Base-by-base conservation (phyloP, 1,140 invertebrate genomes). In the Cydia splendana region DNA sequence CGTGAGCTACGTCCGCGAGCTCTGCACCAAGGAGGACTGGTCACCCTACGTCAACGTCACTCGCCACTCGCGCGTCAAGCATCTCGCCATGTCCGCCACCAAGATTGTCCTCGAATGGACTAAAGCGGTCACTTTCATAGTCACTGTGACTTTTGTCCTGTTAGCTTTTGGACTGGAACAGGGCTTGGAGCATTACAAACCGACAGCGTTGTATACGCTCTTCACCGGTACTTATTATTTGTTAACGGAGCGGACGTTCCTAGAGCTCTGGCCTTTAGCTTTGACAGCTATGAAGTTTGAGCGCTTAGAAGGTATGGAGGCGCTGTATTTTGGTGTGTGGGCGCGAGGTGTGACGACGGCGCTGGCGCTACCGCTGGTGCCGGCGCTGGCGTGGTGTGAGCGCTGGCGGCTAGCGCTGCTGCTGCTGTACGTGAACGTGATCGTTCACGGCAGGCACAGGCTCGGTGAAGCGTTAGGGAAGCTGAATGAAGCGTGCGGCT, bases 81-180 rank as follows among this genome's bases (percentile, higher is more conserved):
- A 97, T 83, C 94, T 97, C 12, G 96, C 96, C n/a, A 96, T 97
- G 95, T 96, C 96, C 2, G 95, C 96, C 0, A 97, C 96, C 0
- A 97, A 97, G 90, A 96, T 97, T 75, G 96, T 97, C 7, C 93
- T 97, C 15, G 96, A 97, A 90, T 97, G 96, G 95, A 97, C 96
- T 7, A 97, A 97, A 92, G 96, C 96, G 0, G 95, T 97, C 24
- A 97, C 96, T 1, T 97, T 97, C 84, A 94, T 96, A 30, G 96
- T 97, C 30, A 97, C 96, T 4, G 93, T 96, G n/a, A 96, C 96
- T 1, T 97, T 96, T 84, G 95, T 96, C 92, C 92, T 97, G 4
- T 91, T 97, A 0, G 96, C 96, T 0, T 95, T 97, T 75, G 96
- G 96, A 15, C 86, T 97, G 45, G 96, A 97, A 86, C 96, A 96